Evolutionary conservation across 2,888 invertebrate species (phyloP).

Genomic region (Pedicia rivosa): DNA sequence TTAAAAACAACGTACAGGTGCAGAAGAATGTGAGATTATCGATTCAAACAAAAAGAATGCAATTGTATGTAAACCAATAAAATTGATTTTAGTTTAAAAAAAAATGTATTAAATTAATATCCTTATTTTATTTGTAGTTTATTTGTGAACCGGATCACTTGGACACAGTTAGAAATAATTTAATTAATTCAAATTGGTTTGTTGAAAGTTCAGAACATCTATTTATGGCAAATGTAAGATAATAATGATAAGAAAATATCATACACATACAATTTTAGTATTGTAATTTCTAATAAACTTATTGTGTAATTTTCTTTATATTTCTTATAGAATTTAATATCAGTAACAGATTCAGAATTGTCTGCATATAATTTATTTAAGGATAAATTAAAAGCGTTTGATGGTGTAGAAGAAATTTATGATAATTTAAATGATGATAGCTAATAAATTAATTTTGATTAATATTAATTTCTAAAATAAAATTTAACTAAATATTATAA

Average conservation of each 20-base stretch:
- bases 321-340: slow-evolving; percentile 30
- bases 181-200: slow-evolving; percentile 25
- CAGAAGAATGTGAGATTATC: slow-evolving; percentile 45
- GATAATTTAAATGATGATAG: slow-evolving; percentile 33
- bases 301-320: too few relatives aligned
- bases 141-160: slow-evolving; percentile 35
- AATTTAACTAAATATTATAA: too few relatives aligned
- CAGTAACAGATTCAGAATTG: slow-evolving; percentile 34
- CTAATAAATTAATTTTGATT: neutral
- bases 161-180: slow-evolving; percentile 29
- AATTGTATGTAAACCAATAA: neutral
- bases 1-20: too few relatives aligned
- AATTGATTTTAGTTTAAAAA: neutral
- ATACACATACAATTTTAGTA: too few relatives aligned
- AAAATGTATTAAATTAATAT: neutral
- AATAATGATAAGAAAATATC: too few relatives aligned
- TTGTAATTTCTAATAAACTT: too few relatives aligned
- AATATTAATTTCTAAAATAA: too few relatives aligned
- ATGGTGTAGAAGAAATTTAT: slow-evolving; percentile 40
- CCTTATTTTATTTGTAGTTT: slow-evolving; percentile 34
- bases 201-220: slow-evolving; percentile 22
- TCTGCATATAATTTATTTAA: slow-evolving; percentile 31
- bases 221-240: slow-evolving; percentile 19
- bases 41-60: slow-evolving; percentile 18
- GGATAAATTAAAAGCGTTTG: slow-evolving; percentile 35